Evolutionary conservation across 2,113 vertebrate species (phyloP).

Genomic region (Setophaga coronata): DNA sequence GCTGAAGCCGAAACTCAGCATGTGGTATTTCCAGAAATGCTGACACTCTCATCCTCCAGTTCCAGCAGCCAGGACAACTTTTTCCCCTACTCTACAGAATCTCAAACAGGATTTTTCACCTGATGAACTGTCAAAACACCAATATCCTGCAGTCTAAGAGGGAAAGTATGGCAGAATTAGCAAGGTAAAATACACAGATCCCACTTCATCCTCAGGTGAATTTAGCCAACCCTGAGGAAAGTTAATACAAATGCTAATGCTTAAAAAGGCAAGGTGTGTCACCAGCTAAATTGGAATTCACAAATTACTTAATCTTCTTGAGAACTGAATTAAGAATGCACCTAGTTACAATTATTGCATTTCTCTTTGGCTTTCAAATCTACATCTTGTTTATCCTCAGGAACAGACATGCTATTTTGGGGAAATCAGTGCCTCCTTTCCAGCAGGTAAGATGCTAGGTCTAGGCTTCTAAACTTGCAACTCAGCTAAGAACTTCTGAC

Average conservation of each 20-base stretch:
- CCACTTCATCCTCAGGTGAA: neutral
- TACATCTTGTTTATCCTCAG: neutral
- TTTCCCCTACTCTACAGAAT: neutral
- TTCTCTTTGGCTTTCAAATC: slow-evolving; percentile 37
- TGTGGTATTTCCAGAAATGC: neutral
- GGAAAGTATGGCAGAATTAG: neutral
- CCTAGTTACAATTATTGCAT: neutral
- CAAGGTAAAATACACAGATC: neutral
- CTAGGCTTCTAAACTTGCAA: neutral
- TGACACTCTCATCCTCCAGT: neutral
- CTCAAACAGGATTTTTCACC: neutral
- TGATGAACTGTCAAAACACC: neutral
- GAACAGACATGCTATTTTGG: neutral
- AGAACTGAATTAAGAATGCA: neutral
- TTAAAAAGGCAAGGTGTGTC: neutral
- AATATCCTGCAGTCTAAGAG: neutral
- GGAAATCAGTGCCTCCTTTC: neutral
- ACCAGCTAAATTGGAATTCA: neutral
- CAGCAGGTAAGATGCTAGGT: neutral
- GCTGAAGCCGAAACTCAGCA: neutral
- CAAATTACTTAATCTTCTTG: neutral
- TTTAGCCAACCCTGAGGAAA: neutral
- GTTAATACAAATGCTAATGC: neutral
- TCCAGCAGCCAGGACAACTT: neutral
- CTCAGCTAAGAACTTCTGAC: neutral